phyloP scores from a whole-genome alignment of 2,113 vertebrate genomes.

The Carollia perspicillata region DNA sequence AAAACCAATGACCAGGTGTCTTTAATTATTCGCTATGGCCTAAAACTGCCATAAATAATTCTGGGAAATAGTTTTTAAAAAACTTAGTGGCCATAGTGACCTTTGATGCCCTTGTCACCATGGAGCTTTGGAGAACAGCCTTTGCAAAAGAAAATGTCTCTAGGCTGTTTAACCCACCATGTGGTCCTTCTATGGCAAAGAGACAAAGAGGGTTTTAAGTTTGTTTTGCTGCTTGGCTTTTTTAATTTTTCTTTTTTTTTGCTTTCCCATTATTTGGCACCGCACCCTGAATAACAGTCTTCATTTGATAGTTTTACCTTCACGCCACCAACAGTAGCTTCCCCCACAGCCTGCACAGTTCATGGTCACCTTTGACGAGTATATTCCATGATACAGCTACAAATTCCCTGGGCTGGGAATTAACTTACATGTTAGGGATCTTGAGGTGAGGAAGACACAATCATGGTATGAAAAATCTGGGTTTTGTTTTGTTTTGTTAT shows the following conservation, averaged over 20 bases:
- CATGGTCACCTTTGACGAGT: background rate
- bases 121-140: background rate
- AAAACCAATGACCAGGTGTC: slow-evolving; percentile 30
- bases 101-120: background rate
- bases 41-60: background rate
- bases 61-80: background rate
- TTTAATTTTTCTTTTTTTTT: background rate
- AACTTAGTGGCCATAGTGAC: background rate
- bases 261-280: background rate
- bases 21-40: background rate
- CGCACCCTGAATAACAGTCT: background rate
- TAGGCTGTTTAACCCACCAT: background rate
- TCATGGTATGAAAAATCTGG: background rate
- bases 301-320: slow-evolving; percentile 4
- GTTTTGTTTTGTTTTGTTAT: background rate
- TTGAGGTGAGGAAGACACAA: background rate
- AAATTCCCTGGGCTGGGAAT: slow-evolving; percentile 4
- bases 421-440: background rate
- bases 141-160: background rate
- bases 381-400: background rate
- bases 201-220: background rate
- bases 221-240: background rate
- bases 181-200: background rate
- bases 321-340: background rate
- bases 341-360: background rate